Conservation (phyloP, 1,140 invertebrate genomes). For the Heterodera schachtii region DNA sequence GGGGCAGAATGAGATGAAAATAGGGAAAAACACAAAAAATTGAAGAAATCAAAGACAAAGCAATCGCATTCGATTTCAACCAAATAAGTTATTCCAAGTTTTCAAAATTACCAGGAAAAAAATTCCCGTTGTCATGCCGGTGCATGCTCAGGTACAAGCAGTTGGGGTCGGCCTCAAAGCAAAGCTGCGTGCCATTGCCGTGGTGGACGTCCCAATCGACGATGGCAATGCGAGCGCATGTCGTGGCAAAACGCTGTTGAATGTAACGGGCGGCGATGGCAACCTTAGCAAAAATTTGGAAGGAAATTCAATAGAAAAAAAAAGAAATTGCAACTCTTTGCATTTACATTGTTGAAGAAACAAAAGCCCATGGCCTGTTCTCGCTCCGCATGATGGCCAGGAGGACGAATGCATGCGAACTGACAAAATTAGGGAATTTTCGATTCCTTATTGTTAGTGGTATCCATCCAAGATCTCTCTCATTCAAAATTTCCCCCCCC, state of each 20-base stretch:
- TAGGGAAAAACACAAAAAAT: conserved; percentile 24
- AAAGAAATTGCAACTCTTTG: no score
- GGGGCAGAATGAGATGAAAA: no score
- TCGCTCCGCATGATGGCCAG: conserved; percentile 95
- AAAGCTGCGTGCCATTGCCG: conserved; percentile 97
- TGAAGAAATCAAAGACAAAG: conserved; percentile 57
- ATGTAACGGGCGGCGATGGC: conserved; percentile 89
- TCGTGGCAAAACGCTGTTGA: conserved; percentile 80
- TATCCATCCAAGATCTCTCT: no score
- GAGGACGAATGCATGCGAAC: conserved; percentile 93
- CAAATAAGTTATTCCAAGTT: no score
- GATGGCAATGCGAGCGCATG: conserved; percentile 80
- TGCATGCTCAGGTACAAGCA: conserved; percentile 73
- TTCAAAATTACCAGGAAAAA: conserved; percentile 81
- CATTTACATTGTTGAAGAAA: conserved; percentile 86
- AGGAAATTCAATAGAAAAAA: conserved; percentile 3
- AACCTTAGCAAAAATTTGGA: conserved; percentile 67
- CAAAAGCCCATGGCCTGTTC: conserved; percentile 85
- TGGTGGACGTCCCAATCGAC: conserved; percentile 99
- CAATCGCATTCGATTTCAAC: no score
- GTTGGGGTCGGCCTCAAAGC: conserved; percentile 92
- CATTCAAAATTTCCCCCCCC: no score
- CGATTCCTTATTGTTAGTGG: neutral
- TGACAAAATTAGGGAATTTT: neutral
- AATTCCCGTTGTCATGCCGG: conserved; percentile 98